Conservation (phyloP, 92 coral and sea anemone species). For the Zoanthus solanderi region DNA sequence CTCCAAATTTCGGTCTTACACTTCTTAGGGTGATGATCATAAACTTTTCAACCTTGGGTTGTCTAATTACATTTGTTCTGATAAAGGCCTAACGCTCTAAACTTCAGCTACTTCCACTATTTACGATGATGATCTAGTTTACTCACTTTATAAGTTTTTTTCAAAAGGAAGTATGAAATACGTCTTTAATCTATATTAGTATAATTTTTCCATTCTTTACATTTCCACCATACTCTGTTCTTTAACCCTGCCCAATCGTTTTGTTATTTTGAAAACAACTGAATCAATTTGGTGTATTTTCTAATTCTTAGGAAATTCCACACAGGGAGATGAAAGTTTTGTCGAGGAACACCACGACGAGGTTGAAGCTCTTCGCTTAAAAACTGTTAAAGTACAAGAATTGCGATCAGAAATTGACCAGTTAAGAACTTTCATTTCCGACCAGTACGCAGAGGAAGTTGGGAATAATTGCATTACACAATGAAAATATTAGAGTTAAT, state of each 20-base stretch:
- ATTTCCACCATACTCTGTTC: background rate
- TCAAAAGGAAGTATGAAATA: too few species aligned
- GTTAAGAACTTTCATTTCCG: slow-evolving; percentile 79
- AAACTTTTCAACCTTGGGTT: too few species aligned
- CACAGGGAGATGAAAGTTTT: slow-evolving; percentile 48
- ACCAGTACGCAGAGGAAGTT: slow-evolving; percentile 93
- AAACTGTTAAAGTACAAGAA: slow-evolving; percentile 61
- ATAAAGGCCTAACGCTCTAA: too few species aligned
- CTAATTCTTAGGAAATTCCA: slow-evolving; percentile 34
- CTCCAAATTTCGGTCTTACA: too few species aligned
- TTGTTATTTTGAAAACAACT: too few species aligned
- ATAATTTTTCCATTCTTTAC: background rate
- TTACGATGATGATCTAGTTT: too few species aligned
- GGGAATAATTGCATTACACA: slow-evolving; percentile 89
- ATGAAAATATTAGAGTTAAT: slow-evolving; percentile 36
- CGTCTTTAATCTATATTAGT: too few species aligned
- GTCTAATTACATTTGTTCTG: too few species aligned
- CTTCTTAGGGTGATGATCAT: too few species aligned
- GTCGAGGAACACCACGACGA: slow-evolving; percentile 56
- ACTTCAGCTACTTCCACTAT: too few species aligned
- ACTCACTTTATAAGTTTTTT: too few species aligned
- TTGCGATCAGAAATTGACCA: slow-evolving; percentile 82
- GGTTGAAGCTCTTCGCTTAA: slow-evolving; percentile 65
- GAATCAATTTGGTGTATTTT: background rate
- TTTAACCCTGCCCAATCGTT: too few species aligned